Evolutionary conservation across 1,140 invertebrate species (phyloP).

Genomic region (Bathynomus jamesi): DNA sequence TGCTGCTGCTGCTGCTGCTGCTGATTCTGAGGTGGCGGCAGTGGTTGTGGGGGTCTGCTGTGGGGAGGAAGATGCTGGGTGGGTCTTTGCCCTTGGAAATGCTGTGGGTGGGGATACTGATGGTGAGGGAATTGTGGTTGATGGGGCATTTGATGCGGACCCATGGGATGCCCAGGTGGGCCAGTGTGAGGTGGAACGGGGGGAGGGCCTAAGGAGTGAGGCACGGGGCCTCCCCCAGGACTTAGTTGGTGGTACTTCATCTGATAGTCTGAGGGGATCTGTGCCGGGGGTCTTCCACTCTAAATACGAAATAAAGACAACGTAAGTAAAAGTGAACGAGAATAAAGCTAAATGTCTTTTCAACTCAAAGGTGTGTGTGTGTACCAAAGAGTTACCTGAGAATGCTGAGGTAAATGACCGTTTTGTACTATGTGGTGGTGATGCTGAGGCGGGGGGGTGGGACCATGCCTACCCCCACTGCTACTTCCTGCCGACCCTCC

Average conservation of each 20-base stretch:
- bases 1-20: slow-evolving; percentile 11
- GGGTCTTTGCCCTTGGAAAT: neutral
- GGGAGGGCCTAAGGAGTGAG: neutral
- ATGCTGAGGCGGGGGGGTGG: slow-evolving; percentile 13
- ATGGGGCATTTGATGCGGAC: slow-evolving; percentile 1
- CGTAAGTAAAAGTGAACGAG: neutral
- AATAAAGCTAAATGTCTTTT: neutral
- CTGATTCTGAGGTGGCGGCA: slow-evolving; percentile 5
- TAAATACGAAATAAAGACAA: neutral
- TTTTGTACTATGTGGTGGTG: slow-evolving; percentile 16
- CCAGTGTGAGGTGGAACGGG: neutral
- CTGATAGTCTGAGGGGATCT: slow-evolving; percentile 2
- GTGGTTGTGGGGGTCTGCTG: neutral
- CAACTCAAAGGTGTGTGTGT: neutral
- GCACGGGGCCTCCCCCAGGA: neutral
- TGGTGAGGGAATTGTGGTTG: slow-evolving; percentile 6
- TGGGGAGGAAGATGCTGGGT: neutral
- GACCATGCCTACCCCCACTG: slow-evolving; percentile 22
- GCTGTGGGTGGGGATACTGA: slow-evolving; percentile 1
- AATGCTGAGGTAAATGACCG: slow-evolving; percentile 16
- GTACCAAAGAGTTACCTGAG: slow-evolving; percentile 12
- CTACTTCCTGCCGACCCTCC: slow-evolving; percentile 19
- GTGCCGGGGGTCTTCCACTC: slow-evolving; percentile 17
- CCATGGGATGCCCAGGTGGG: slow-evolving; percentile 5
- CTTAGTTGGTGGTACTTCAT: neutral